These are phyloP conservation scores for Nematostella vectensis DNA, from an alignment of 92 coral and sea anemone genomes.

Conservation along the genomic window DNA sequence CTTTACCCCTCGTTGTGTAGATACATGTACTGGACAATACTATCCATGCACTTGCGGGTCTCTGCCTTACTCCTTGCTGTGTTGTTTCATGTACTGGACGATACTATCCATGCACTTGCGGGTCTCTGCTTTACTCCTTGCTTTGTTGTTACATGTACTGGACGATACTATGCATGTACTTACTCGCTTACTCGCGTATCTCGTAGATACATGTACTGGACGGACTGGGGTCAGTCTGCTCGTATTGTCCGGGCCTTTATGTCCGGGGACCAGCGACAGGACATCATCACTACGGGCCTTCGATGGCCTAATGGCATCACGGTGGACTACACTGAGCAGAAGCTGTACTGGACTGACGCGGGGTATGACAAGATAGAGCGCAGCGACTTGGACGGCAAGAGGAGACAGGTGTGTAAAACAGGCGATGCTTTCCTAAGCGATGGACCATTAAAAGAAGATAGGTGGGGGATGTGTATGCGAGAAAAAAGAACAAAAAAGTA, in stretches of 20 bases:
- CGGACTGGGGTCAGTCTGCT: constrained; percentile 83
- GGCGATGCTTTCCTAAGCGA: background rate
- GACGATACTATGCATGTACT: no score
- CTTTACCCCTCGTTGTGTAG: no score
- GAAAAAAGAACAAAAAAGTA: no score
- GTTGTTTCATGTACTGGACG: no score
- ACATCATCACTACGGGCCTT: constrained; percentile 34
- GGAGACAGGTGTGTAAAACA: constrained; percentile 47
- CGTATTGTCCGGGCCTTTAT: constrained; percentile 61
- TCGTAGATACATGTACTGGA: constrained; percentile 84
- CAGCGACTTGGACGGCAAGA: constrained; percentile 53
- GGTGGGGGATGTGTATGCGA: background rate
- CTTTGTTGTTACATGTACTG: no score
- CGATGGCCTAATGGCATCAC: constrained; percentile 91
- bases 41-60: no score
- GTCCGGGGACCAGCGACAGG: constrained; percentile 54
- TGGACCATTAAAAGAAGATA: background rate
- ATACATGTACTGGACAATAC: no score
- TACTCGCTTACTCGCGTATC: no score
- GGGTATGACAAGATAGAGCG: constrained; percentile 71
- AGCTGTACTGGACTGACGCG: constrained; percentile 95
- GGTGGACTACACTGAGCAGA: constrained; percentile 46
- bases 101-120: no score
- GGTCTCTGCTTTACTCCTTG: no score
- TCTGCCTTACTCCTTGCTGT: no score